Evolutionary conservation across 2,888 invertebrate genomes (phyloP), one percentile per base, ranked within the genome.

Genomic region (Polyommatus iphigenia): DNA sequence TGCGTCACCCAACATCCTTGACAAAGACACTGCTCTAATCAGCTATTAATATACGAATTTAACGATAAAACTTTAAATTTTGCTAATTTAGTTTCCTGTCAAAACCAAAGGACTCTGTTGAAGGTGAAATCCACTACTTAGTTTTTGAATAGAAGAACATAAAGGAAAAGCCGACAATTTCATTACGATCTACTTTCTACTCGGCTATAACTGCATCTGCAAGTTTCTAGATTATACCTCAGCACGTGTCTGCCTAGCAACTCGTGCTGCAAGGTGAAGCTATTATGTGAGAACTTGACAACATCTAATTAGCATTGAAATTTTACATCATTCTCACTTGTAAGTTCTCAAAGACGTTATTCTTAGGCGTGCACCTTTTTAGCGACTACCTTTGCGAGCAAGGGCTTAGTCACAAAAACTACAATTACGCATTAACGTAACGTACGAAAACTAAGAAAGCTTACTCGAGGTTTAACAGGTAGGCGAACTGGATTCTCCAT

Each of bases 231-330:
- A 75, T 50, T 75, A 50, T 7, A 75, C 50, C 50, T 54, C 24
- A 75, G 75, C 75, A 75, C 75, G 75, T 75, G 75, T 50, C 75
- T 75, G 75, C 46, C 50, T 75, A 75, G 75, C 54, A 75, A 75
- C 75, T 29, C 75, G 75, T 54, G 75, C 54, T 73, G 73, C 46
- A 73, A 73, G 73, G 41, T 73, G 24, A 75, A 54, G 75, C 24
- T 50, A 29, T 75, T 75, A 29, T 54, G 50, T 54, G 75, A 50
- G 24, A 75, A 50, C 75, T 50, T 24, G 18, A 29, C n/a, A 73
- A 20, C 75, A 54, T 50, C 50, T 50, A 46, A 75, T 75, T 75
- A 50, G 50, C 24, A 75, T 75, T 29, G 46, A 54, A 54, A 75
- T 75, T 50, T 15, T 41, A 41, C n/a, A 72, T 75, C 15, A 75